Conservation (phyloP, 2,113 vertebrate genomes). For the Spea multiplicata region DNA sequence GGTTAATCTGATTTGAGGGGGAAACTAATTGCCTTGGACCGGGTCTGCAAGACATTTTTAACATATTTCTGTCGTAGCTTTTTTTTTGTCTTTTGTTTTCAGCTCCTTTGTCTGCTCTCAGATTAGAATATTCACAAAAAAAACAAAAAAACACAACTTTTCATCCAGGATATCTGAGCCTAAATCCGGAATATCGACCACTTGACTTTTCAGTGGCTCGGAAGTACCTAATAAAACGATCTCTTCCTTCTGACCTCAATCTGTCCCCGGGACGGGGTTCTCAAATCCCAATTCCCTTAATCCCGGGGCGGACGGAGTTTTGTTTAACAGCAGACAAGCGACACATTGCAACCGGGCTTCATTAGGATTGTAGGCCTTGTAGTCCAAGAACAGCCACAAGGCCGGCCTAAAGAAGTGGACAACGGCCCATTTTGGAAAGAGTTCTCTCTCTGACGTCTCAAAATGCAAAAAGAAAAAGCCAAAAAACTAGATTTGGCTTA, state of each 20-base stretch:
- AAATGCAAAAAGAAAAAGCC: too few relatives aligned
- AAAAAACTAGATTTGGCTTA: too few relatives aligned
- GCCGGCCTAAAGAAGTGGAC: too few relatives aligned
- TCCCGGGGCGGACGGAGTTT: too few relatives aligned
- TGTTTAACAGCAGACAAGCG: too few relatives aligned
- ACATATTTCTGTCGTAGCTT: constrained; percentile 35
- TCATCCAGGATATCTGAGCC: constrained; percentile 19
- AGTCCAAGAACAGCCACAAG: too few relatives aligned
- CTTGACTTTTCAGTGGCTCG: constrained; percentile 50
- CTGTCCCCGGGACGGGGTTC: not conserved
- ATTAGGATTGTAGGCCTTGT: too few relatives aligned
- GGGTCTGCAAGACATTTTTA: constrained; percentile 29
- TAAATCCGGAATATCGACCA: constrained; percentile 41
- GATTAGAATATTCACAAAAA: not conserved
- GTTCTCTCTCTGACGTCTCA: too few relatives aligned
- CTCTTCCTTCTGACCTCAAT: constrained; percentile 54
- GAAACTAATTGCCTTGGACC: not conserved
- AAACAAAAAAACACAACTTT: not conserved
- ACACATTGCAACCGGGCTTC: too few relatives aligned
- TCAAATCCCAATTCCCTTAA: too few relatives aligned
- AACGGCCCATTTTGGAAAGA: too few relatives aligned
- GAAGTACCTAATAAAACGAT: constrained; percentile 49
- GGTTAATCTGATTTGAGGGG: constrained; percentile 51
- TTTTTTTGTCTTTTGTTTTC: constrained; percentile 25
- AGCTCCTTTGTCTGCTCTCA: constrained; percentile 16